Evolutionary conservation across 2,113 vertebrate genomes (phyloP).

Genomic region (Syngnathus typhle): DNA sequence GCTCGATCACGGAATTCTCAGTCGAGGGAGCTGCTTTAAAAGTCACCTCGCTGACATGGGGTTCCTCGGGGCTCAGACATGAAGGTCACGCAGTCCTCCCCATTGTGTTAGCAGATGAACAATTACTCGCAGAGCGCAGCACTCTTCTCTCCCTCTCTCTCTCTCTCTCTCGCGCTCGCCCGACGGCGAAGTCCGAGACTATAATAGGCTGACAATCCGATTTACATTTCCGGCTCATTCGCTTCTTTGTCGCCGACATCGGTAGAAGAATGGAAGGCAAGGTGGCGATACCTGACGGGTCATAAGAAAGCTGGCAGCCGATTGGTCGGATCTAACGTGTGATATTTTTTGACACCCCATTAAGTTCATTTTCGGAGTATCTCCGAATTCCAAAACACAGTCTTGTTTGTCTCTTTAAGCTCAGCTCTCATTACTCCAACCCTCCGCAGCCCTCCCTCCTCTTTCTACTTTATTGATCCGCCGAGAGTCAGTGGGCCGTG

Average conservation of each 20-base stretch:
- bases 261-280: constrained; percentile 39
- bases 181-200: background rate
- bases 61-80: background rate
- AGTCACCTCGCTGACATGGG: background rate
- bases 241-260: constrained; percentile 25
- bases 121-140: background rate
- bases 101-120: constrained; percentile 2
- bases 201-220: constrained; percentile 26
- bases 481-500: constrained; percentile 48
- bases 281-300: constrained; percentile 49
- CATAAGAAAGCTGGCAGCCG: constrained; percentile 45
- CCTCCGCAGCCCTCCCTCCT: constrained; percentile 13
- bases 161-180: no score
- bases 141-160: background rate
- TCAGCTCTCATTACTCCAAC: constrained; percentile 10
- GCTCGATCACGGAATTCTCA: background rate
- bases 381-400: constrained; percentile 22
- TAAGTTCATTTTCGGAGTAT: constrained; percentile 28
- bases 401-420: constrained; percentile 26
- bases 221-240: constrained; percentile 40
- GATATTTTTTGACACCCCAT: constrained; percentile 35
- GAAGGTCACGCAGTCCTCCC: background rate
- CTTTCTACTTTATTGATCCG: constrained; percentile 42
- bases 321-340: constrained; percentile 33
- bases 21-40: background rate